Conservation (phyloP, 2,797 vertebrate species). For the Pogonophryne albipinna region DNA sequence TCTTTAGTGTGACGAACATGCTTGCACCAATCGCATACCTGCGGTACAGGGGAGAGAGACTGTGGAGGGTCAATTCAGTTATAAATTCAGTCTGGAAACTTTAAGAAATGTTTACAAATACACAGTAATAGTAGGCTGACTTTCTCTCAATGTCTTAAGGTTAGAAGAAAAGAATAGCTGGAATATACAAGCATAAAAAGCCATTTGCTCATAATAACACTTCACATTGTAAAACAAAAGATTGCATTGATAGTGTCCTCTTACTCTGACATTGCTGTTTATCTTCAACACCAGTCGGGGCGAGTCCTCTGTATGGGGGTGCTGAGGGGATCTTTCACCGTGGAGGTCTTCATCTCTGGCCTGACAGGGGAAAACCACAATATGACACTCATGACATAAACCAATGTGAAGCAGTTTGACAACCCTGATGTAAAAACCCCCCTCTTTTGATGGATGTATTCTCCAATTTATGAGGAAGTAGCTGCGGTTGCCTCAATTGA, state of each 20-base stretch:
- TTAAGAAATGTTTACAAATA: not conserved
- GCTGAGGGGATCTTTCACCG: conserved; percentile 80
- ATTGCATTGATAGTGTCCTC: conserved; percentile 53
- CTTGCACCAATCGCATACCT: conserved; percentile 99
- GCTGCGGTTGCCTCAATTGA: conserved; percentile 26
- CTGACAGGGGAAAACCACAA: conserved; percentile 72
- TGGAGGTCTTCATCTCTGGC: conserved; percentile 85
- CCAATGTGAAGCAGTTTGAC: conserved; percentile 28
- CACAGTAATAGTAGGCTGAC: not conserved
- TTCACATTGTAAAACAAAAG: conserved; percentile 46
- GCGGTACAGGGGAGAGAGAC: conserved; percentile 84
- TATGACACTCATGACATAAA: conserved; percentile 45
- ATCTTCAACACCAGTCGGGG: conserved; percentile 83
- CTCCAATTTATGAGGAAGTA: conserved; percentile 7
- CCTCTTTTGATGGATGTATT: conserved; percentile 23
- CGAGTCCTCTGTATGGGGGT: conserved; percentile 79
- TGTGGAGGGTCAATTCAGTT: conserved; percentile 74
- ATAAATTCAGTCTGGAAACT: conserved; percentile 10
- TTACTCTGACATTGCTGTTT: conserved; percentile 85
- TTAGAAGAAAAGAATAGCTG: not conserved
- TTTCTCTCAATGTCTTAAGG: too few species aligned
- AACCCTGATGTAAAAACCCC: conserved; percentile 10
- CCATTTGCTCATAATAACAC: conserved; percentile 24
- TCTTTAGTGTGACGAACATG: conserved; percentile 99
- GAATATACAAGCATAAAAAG: not conserved